Conservation (phyloP, 2,797 vertebrate species). For the Ficedula albicollis region DNA sequence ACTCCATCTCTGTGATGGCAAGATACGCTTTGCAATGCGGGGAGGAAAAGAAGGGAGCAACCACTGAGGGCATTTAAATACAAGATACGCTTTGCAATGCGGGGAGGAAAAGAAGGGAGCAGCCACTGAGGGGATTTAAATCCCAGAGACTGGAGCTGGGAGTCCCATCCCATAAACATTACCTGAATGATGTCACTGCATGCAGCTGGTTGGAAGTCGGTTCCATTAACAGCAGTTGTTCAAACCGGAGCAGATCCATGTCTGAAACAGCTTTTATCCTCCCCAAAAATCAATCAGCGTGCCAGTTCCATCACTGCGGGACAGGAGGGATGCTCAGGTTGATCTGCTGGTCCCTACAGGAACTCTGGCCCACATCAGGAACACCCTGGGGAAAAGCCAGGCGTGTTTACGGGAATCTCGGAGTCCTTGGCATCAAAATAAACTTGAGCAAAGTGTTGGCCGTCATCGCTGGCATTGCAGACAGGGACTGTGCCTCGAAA, state of each 20-base stretch:
- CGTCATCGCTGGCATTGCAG: background rate
- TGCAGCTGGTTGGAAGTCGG: background rate
- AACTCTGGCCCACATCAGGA: background rate
- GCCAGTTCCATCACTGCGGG: accelerated
- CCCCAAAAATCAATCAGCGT: accelerated
- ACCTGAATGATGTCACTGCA: background rate
- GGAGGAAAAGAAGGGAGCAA: accelerated
- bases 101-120: accelerated
- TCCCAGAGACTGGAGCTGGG: background rate
- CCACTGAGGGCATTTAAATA: background rate
- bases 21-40: background rate
- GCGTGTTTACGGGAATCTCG: accelerated
- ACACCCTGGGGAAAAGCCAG: background rate
- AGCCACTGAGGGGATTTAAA: background rate
- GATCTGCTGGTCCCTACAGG: too few species aligned
- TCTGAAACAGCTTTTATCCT: background rate
- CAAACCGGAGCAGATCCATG: background rate
- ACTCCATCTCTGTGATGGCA: background rate
- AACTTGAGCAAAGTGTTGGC: background rate
- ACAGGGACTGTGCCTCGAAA: conserved; percentile 11
- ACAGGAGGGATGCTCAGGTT: background rate
- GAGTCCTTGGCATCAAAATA: background rate
- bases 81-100: background rate
- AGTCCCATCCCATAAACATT: background rate
- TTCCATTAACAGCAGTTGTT: background rate